phyloP scores from a whole-genome alignment of 2,797 vertebrate species.

The Pipistrellus kuhlii region DNA sequence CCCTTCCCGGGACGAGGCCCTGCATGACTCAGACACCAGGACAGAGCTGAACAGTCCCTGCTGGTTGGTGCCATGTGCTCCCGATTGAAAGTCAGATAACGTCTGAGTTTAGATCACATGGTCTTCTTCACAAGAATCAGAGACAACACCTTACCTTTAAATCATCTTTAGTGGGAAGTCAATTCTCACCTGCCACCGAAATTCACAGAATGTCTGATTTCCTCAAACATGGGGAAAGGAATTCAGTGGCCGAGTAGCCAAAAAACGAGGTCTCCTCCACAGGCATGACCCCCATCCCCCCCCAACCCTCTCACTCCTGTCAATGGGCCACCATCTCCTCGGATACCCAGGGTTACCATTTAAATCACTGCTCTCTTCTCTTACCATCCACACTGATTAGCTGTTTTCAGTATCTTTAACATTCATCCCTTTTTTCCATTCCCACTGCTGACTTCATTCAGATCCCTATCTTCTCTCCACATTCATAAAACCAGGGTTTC shows the following conservation, averaged over 20 bases:
- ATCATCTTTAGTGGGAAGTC: background rate
- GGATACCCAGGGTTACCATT: background rate
- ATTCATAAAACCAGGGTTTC: background rate
- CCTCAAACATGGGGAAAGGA: background rate
- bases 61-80: background rate
- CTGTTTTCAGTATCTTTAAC: background rate
- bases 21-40: background rate
- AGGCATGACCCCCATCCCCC: no score
- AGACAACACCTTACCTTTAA: conserved; percentile 41
- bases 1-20: background rate
- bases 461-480: background rate
- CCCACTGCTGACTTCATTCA: background rate
- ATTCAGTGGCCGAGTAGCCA: background rate
- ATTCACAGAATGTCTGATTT: background rate
- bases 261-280: background rate
- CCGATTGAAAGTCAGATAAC: conserved; percentile 27
- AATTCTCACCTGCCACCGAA: background rate
- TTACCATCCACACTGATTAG: background rate
- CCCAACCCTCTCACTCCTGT: background rate
- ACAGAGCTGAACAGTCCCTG: background rate
- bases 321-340: background rate
- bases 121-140: background rate
- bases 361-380: background rate
- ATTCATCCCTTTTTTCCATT: background rate
- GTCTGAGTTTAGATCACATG: background rate